Base-by-base conservation (phyloP, 35 echinoderm and acorn worm genomes). In the Strongylocentrotus purpuratus region DNA sequence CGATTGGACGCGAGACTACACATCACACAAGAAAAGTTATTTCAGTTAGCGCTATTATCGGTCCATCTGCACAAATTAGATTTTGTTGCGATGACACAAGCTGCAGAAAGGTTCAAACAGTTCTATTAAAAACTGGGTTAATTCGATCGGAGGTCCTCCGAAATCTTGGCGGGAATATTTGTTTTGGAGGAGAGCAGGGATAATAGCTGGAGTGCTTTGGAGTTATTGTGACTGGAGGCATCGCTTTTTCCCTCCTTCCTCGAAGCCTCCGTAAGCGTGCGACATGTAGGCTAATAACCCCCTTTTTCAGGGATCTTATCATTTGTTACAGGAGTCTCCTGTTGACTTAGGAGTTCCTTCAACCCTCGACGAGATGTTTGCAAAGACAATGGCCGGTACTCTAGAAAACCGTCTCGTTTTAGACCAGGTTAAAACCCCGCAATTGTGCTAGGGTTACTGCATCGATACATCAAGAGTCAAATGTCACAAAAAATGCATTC, bases 51-150 rank as follows among this genome's bases (percentile, higher is more conserved):
- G 65, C 65, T 28, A 78, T 78, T 78, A 78, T 78, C 65, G 65
- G 65, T 78, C 65, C 65, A 78, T 78, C 65, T 78, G 65, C 65
- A 78, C 65, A 78, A 78, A 78, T 78, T 78, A 22, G 65, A 78
- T 78, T 78, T 78, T 78, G 65, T 78, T 8, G 28, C 65, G 65
- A 78, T 78, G 65, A 78, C 65, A 78, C 65, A 78, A 28, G 22
- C 28, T 78, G 7, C 7, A 28, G 28, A n/a, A 78, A 18, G 28
- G 65, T 22, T n/a, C 5, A 22, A 78, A 78, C 20, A n/a, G 65
- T 78, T 78, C 65, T 78, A 78, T 78, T 78, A 78, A 78, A 55
- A 78, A 78, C 65, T 78, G 65, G 65, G 65, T 78, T 78, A 78
- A 78, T 78, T 78, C 65, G 65, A 78, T 78, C 65, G 65, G 65